A percentile compares a stretch with the other conserved stretches of the same genome.
Evolutionary conservation across 2,113 vertebrate species (phyloP).

Genomic region (Typhlomys cinereus): DNA sequence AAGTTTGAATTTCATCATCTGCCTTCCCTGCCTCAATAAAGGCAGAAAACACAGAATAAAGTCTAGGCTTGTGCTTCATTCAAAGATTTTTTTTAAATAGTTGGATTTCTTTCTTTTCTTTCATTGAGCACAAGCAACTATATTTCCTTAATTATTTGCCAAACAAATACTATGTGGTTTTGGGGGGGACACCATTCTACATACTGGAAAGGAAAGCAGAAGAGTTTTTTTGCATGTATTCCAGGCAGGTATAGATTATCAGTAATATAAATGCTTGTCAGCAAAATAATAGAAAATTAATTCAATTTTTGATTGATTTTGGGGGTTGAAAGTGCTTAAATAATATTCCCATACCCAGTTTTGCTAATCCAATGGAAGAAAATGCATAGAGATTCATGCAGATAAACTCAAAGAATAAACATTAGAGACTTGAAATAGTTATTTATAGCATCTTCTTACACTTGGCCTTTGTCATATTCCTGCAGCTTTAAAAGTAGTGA

Average conservation of each 20-base stretch:
- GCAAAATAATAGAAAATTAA: constrained; percentile 45
- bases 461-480: neutral
- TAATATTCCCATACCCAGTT: neutral
- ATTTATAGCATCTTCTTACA: constrained; percentile 3
- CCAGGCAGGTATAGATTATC: constrained; percentile 36
- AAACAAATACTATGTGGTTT: neutral
- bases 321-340: constrained; percentile 16
- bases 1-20: constrained; percentile 32
- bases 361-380: constrained; percentile 36
- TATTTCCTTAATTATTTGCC: constrained; percentile 24
- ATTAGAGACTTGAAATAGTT: neutral
- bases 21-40: too few species aligned
- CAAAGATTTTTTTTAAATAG: constrained; percentile 31
- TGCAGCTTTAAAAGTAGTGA: neutral
- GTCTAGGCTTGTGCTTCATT: constrained; percentile 20
- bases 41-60: neutral
- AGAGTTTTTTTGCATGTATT: constrained; percentile 19
- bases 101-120: constrained; percentile 48
- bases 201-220: neutral
- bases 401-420: neutral
- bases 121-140: neutral
- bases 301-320: too few species aligned
- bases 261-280: neutral
- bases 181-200: neutral
- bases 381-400: neutral